These are phyloP conservation scores for Monodelphis domestica DNA, from an alignment of 2,797 vertebrate species.

Conservation along the genomic window DNA sequence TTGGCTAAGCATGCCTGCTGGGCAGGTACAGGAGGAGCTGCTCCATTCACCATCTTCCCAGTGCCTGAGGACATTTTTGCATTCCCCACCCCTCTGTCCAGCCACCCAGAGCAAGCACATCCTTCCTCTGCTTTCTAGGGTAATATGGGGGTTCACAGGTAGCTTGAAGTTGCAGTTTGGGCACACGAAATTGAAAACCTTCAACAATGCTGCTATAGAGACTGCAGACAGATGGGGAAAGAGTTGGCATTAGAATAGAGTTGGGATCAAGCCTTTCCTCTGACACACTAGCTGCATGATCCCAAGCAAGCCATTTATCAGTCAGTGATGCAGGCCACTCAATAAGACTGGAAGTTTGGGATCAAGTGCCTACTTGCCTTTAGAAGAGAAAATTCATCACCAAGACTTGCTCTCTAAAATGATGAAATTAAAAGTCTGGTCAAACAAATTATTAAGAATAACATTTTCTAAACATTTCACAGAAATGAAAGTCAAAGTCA, in stretches of 20 bases:
- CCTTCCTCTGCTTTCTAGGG: no score
- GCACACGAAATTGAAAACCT: no score
- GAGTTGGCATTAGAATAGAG: not conserved
- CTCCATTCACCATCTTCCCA: no score
- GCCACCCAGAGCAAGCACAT: no score
- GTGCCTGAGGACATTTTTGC: no score
- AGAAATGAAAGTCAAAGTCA: not conserved
- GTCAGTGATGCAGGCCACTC: not conserved
- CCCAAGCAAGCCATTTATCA: not conserved
- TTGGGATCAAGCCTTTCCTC: not conserved
- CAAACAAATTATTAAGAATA: not conserved
- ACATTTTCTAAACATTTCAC: not conserved
- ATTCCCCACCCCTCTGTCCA: no score
- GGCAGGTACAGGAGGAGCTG: no score
- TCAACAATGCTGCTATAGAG: no score
- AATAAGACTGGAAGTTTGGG: not conserved
- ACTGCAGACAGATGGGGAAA: not conserved
- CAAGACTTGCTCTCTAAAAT: not conserved
- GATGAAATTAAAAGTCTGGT: not conserved
- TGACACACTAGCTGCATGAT: not conserved
- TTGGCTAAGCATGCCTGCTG: no score
- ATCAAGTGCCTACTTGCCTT: not conserved
- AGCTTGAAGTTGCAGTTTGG: no score
- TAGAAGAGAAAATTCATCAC: not conserved
- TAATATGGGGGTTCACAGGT: no score